phyloP scores from a whole-genome alignment of 2,113 vertebrate species.

The Callospermophilus lateralis region DNA sequence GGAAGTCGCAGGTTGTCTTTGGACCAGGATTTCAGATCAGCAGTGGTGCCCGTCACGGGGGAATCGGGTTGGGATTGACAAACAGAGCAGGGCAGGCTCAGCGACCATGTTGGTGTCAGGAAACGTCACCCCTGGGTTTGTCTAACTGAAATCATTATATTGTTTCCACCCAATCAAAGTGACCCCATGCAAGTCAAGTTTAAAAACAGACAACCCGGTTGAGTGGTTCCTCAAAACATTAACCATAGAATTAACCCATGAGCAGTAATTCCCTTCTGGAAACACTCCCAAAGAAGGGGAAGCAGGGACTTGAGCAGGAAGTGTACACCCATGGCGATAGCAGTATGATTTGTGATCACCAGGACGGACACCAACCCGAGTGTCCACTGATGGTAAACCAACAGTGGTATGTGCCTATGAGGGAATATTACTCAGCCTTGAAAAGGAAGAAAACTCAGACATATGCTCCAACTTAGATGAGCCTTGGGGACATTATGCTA shows the following conservation, averaged over 20 bases:
- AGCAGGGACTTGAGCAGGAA: neutral
- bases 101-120: neutral
- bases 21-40: neutral
- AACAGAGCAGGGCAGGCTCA: neutral
- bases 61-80: too few relatives aligned
- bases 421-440: neutral
- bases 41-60: fast-evolving
- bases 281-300: too few relatives aligned
- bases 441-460: neutral
- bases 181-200: neutral
- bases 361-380: too few relatives aligned
- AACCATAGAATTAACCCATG: neutral
- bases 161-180: neutral
- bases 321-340: fast-evolving
- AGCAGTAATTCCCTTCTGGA: neutral
- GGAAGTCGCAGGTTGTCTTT: neutral
- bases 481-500: neutral
- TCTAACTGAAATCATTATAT: neutral
- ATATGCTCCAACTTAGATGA: fast-evolving
- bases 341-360: fast-evolving
- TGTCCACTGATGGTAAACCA: neutral
- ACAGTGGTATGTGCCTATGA: fast-evolving
- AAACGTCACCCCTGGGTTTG: neutral
- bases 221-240: neutral
- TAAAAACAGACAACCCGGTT: neutral